Evolutionary conservation across 1,140 invertebrate species (phyloP).

Genomic region (Globodera rostochiensis): DNA sequence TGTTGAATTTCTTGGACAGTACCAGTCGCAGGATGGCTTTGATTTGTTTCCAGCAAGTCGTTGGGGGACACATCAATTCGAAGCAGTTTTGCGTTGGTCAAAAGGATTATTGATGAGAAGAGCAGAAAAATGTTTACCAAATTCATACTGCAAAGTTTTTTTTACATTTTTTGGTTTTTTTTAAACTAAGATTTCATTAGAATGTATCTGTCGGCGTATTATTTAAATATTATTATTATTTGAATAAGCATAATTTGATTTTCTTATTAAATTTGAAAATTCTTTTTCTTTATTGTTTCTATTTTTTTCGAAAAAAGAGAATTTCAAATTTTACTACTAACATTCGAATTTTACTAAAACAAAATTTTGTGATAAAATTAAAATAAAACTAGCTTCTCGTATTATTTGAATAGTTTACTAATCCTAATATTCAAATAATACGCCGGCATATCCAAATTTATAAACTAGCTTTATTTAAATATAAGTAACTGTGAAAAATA

Average conservation of each 20-base stretch:
- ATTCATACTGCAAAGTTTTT: not conserved
- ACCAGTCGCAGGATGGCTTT: not conserved
- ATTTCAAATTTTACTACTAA: too few species aligned
- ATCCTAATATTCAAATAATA: too few species aligned
- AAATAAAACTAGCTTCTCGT: too few species aligned
- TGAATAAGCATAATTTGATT: too few species aligned
- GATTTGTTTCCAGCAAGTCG: not conserved
- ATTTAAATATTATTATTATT: not conserved
- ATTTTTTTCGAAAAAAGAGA: too few species aligned
- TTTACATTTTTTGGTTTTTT: not conserved
- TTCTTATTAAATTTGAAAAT: too few species aligned
- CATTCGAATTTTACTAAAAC: too few species aligned
- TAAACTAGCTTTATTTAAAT: too few species aligned
- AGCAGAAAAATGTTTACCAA: not conserved
- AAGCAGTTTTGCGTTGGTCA: not conserved
- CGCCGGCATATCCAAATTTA: too few species aligned
- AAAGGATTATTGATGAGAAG: not conserved
- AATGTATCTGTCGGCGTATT: not conserved
- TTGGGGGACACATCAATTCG: not conserved
- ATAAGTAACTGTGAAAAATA: not conserved
- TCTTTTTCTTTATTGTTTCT: too few species aligned
- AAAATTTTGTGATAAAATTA: too few species aligned
- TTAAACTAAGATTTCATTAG: not conserved
- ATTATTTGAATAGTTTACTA: too few species aligned
- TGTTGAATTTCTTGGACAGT: not conserved